phyloP scores from a whole-genome alignment of 37 sponge, comb jelly and placozoan species.

The Trichoplax adhaerens region DNA sequence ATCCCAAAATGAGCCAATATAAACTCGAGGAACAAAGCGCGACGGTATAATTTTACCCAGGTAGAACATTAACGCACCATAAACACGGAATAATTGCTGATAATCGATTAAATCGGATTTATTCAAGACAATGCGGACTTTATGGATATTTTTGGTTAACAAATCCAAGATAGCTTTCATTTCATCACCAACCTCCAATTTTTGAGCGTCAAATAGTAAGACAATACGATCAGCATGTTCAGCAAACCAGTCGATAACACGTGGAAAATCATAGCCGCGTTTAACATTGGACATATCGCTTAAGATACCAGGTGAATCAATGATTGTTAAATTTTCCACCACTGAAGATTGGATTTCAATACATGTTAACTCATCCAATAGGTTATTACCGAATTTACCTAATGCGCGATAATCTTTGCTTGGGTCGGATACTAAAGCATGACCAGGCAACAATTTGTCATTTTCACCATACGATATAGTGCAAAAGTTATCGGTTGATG shows the following conservation, averaged over 20 bases:
- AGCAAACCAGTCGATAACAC: slow-evolving; percentile 90
- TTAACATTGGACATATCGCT: slow-evolving; percentile 84
- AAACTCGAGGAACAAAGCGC: slow-evolving; percentile 86
- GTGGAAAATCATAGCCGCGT: slow-evolving; percentile 91
- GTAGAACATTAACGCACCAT: slow-evolving; percentile 98
- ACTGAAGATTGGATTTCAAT: slow-evolving; percentile 57
- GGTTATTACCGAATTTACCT: slow-evolving; percentile 71
- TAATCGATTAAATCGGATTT: slow-evolving; percentile 82
- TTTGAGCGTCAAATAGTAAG: slow-evolving; percentile 97
- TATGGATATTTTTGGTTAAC: slow-evolving; percentile 66
- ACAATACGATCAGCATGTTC: slow-evolving; percentile 86
- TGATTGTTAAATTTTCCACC: slow-evolving; percentile 72
- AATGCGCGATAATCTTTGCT: slow-evolving; percentile 62
- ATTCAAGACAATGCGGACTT: slow-evolving; percentile 90
- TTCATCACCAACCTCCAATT: slow-evolving; percentile 93
- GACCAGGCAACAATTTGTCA: slow-evolving; percentile 75
- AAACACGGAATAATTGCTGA: slow-evolving; percentile 98
- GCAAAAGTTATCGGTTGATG: slow-evolving; percentile 89
- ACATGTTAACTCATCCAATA: slow-evolving; percentile 69
- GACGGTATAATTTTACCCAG: slow-evolving; percentile 85
- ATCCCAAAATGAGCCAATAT: slow-evolving; percentile 98
- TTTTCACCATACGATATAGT: slow-evolving; percentile 93
- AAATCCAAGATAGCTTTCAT: slow-evolving; percentile 71
- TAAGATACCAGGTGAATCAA: slow-evolving; percentile 93
- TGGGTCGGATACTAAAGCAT: slow-evolving; percentile 85